Conservation (phyloP, 1,140 invertebrate genomes). For the Drosophila novamexicana region DNA sequence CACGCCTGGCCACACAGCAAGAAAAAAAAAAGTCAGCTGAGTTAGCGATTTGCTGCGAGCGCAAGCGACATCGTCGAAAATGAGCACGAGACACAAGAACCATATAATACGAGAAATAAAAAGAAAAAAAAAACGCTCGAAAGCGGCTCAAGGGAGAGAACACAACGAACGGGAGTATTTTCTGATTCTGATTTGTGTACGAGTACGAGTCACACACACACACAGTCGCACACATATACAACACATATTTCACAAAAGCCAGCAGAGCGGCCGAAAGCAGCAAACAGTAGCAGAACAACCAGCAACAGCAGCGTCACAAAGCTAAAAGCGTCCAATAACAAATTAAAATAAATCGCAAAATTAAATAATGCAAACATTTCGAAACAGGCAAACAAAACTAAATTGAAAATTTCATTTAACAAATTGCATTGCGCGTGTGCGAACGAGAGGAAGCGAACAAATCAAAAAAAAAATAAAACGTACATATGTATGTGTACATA, state of each 20-base stretch:
- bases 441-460: constrained; percentile 17
- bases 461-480: neutral
- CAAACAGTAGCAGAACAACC: constrained; percentile 44
- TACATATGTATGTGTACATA: neutral
- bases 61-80: constrained; percentile 10
- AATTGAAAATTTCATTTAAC: constrained; percentile 12
- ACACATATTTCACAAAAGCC: constrained; percentile 38
- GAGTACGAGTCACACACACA: constrained; percentile 4
- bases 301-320: constrained; percentile 39
- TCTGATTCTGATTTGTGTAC: constrained; percentile 29
- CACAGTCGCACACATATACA: neutral
- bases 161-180: constrained; percentile 29
- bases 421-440: constrained; percentile 12
- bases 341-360: constrained; percentile 30
- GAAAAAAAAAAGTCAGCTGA: constrained; percentile 48
- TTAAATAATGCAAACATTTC: constrained; percentile 12
- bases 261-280: constrained; percentile 34
- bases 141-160: constrained; percentile 31
- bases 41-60: constrained; percentile 49
- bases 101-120: constrained; percentile 48
- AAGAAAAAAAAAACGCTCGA: constrained; percentile 42
- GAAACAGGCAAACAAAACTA: constrained; percentile 7
- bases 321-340: constrained; percentile 16
- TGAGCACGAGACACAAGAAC: constrained; percentile 24
- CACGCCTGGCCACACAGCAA: constrained; percentile 21